Evolutionary conservation across 2,797 vertebrate genomes (phyloP), one percentile per base, ranked within the genome.

Genomic region (Artibeus lituratus): DNA sequence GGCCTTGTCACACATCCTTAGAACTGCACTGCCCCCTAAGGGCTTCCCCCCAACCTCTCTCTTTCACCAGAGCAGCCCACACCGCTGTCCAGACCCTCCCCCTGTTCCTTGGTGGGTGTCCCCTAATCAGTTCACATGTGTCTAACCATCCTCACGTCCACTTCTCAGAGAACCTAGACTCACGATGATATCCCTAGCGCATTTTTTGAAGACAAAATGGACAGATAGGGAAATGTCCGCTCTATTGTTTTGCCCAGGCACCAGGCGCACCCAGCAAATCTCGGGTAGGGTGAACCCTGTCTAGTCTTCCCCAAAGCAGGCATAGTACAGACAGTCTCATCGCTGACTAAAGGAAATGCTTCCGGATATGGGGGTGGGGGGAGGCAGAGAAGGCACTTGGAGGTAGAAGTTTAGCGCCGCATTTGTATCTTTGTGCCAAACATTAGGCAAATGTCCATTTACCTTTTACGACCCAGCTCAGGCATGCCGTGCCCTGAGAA

Each of bases 161-260:
- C 37, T 2, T 65, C 78, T 86, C 91, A 6, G 24, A 88, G 10
- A 29, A 29, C 49, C 7, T 12, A 22, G 47, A 5, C n/a, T 73
- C 67, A 10, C 11, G 10, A 0, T 6, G 42, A 32, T 10, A 10
- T 42, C 15, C n/a, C 82, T 62, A 39, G 49, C 3, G 22, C 44
- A 29, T 44, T 44, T 74, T 78, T 35, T 18, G 42, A n/a, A 62
- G 57, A 80, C 80, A 65, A 82, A 74, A 96, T 5, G 47, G 47
- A 29, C 62, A 24, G 29, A 15, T n/a, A 47, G 47, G 80, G 37
- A 44, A 70, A 77, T 39, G 19, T 22, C 22, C 55, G 73, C 42
- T 35, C 26, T 57, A 21, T 15, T 15, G 7, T 24, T 70, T 53
- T 49, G 55, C 72, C 37, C 86, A 44, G 53, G 47, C 47, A 81